Base-by-base conservation (phyloP, 2,113 vertebrate genomes). In the Carassius carassius region DNA sequence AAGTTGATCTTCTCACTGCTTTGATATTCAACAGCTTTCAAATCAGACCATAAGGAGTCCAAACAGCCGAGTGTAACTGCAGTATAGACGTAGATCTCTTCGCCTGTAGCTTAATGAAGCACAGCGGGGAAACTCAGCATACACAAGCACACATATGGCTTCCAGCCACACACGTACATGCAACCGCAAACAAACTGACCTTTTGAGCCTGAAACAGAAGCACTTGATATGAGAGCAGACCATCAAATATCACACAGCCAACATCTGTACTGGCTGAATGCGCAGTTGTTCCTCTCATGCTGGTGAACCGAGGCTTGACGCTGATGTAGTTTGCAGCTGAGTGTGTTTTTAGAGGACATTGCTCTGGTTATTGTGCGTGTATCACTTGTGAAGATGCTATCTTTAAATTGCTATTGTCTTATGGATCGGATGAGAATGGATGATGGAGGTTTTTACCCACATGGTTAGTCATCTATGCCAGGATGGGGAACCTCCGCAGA, bases 391-490 rank as follows among this genome's bases (percentile, higher is more conserved):
- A 74, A 90, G 91, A 91, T 90, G 85, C 82, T 92, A 91, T 93
- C 90, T 88, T 75, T 83, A 92, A 92, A 84, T 91, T 91, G 91
- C 89, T 85, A 69, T 87, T 92, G 90, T 92, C 88, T 91, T 82
- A 21, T 82, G 9, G 19, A 41, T 73, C 47, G 6, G 63, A 23
- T 56, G 54, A 63, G 60, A 54, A 85, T 63, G 72, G 80, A 87
- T 73, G 65, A 79, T 56, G 16, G 35, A 78, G 78, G 63, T 69
- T 70, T 79, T 85, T 70, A 81, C 56, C 84, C 69, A 19, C 62
- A 82, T 56, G 54, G 49, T 82, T 86, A 65, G 54, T 83, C 49
- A 81, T 23, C 32, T 69, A 21, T 47, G 17, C 11, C 14, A 13
- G 32, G 37, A 80, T 9, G 54, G 56, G 78, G 60, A 65, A 63